Conservation (phyloP, 2,888 invertebrate species). For the Silvanus unidentatus region DNA sequence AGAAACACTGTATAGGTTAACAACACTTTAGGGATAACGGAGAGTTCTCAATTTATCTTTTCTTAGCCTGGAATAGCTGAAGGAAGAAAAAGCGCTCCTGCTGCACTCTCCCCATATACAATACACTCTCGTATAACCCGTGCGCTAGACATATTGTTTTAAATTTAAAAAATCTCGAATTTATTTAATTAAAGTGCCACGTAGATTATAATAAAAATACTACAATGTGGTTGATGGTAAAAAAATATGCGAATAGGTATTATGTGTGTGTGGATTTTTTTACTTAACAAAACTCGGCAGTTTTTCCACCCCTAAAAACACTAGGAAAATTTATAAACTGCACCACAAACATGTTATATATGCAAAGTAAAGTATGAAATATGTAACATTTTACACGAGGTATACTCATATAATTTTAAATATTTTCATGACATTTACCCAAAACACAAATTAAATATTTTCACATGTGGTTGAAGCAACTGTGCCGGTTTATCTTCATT, state of each 20-base stretch:
- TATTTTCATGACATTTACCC: conserved; percentile 37
- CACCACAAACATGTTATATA: background rate
- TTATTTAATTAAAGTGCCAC: no score
- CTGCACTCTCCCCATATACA: no score
- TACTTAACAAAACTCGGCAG: no score
- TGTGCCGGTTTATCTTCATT: conserved; percentile 41
- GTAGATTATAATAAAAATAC: no score
- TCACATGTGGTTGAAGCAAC: conserved; percentile 41
- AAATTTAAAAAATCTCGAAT: no score
- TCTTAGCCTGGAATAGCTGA: background rate
- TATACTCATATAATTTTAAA: conserved; percentile 24
- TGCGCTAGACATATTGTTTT: background rate
- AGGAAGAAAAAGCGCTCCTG: no score
- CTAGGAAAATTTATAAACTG: conserved; percentile 1
- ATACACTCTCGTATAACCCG: no score
- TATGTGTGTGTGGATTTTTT: no score
- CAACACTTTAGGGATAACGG: conserved; percentile 18
- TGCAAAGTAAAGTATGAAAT: conserved; percentile 1
- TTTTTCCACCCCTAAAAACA: no score
- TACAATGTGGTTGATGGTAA: no score
- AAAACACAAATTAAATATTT: conserved; percentile 42
- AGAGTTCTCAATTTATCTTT: conserved; percentile 13
- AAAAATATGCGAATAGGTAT: no score
- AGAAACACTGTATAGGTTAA: conserved; percentile 23
- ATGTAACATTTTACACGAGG: conserved; percentile 1